Base-by-base conservation (phyloP, 2,113 vertebrate genomes). In the Dissostichus mawsoni region DNA sequence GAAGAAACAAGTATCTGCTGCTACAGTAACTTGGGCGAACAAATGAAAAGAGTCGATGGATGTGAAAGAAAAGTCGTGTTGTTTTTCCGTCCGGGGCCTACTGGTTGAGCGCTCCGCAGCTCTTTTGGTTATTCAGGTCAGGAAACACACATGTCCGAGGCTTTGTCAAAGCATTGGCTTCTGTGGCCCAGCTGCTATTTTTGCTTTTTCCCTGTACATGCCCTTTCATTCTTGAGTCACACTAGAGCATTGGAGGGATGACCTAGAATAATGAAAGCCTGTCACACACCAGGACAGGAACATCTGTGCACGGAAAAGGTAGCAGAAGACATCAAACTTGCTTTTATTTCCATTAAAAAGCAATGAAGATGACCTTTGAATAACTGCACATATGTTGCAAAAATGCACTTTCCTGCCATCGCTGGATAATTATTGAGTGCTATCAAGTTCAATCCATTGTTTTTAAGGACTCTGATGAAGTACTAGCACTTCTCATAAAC, bases 231-330 rank as follows among this genome's bases (percentile, higher is more conserved):
- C 86, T 83, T 83, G 89, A 91, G 86, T 92, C 81, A 86, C 87
- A 77, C 82, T 74, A 84, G 82, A 88, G 91, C 91, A 87, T 76
- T 68, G 85, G 61, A 85, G 79, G 72, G 83, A 76, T 90, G 92
- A 93, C 91, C 94, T 87, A 92, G 90, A 94, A 93, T 90, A 77
- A 88, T 83, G 85, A 92, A 75, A 78, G 78, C 69, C 79, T 90
- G 89, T 89, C 91, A 90, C 85, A 87, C 76, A 86, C 80, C 85
- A 84, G 66, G 76, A 84, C 78, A 29, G 1, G 58, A 89, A 78
- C 85, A 87, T 80, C 71, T 86, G 85, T 74, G 79, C 73, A 44
- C 1, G 69, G 74, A 64, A 71, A 85, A 84, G 76, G 86, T 79
- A 83, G 62, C 68, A 59, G 18, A 29, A 47, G 58, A 69, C 73